phyloP scores from a whole-genome alignment of 2,113 vertebrate species.

The Vimba vimba region DNA sequence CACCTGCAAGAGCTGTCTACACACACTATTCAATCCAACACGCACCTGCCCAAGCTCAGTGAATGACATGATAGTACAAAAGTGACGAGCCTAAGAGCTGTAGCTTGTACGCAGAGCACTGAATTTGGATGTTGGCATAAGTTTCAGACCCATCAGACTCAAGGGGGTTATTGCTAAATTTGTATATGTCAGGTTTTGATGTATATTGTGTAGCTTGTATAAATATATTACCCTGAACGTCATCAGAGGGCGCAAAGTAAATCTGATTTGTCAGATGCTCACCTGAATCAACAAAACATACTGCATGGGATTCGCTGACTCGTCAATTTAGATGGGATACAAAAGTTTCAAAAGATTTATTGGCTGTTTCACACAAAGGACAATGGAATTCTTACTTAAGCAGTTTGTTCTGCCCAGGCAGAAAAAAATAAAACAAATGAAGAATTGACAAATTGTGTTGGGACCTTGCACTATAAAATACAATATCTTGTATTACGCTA shows the following conservation, averaged over 20 bases:
- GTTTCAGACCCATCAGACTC: not conserved
- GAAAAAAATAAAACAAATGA: conserved; percentile 4
- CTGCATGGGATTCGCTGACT: not conserved
- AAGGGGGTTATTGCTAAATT: not conserved
- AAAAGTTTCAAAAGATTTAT: conserved; percentile 41
- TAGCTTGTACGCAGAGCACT: not conserved
- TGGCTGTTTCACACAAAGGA: conserved; percentile 25
- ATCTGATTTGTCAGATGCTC: conserved; percentile 18
- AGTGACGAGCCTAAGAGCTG: not conserved
- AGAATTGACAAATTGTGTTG: conserved; percentile 37
- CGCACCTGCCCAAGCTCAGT: not conserved
- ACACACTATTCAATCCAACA: not conserved
- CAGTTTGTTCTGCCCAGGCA: conserved; percentile 1
- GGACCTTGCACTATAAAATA: not conserved
- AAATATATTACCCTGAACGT: not conserved
- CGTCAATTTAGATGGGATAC: not conserved
- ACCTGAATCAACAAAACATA: conserved; percentile 13
- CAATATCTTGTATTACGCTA: not conserved
- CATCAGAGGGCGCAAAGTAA: conserved; percentile 17
- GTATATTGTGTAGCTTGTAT: not conserved
- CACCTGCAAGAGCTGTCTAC: not conserved
- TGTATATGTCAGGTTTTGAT: not conserved
- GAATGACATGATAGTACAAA: not conserved
- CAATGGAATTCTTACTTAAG: conserved; percentile 40
- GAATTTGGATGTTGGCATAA: not conserved